These are phyloP conservation scores for Tor tambroides DNA, from an alignment of 2,113 vertebrate species.

Conservation along the genomic window DNA sequence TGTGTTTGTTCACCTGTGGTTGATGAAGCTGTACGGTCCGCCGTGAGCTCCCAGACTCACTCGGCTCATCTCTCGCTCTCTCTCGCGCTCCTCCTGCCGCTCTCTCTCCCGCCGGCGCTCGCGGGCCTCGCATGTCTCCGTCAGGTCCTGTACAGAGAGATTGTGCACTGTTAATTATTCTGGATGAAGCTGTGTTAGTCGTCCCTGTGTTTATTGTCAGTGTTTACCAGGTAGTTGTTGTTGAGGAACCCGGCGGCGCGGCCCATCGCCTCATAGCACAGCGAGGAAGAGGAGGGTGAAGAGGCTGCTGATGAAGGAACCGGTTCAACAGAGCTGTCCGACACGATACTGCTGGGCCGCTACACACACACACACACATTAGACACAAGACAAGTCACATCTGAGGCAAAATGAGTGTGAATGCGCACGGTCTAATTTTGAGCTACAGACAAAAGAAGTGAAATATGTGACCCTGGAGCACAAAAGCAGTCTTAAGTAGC, in stretches of 20 bases:
- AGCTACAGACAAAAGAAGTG: too few species aligned
- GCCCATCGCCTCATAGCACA: constrained; percentile 65
- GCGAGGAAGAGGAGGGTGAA: constrained; percentile 66
- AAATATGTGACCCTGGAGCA: too few species aligned
- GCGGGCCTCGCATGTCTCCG: constrained; percentile 94
- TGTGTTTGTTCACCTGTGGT: constrained; percentile 48
- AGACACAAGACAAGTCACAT: background rate
- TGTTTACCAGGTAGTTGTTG: constrained; percentile 70
- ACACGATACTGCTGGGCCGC: constrained; percentile 78
- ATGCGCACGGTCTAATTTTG: too few species aligned
- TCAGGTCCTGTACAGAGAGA: constrained; percentile 80
- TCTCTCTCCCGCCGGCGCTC: constrained; percentile 73
- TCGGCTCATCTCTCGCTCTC: background rate
- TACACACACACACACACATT: constrained; percentile 52
- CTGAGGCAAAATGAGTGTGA: too few species aligned
- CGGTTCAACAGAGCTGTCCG: constrained; percentile 79
- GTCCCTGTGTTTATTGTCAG: background rate
- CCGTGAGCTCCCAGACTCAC: constrained; percentile 37
- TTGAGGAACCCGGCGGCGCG: constrained; percentile 65
- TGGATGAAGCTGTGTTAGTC: background rate
- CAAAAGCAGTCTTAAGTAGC: too few species aligned
- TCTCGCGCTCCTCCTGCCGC: background rate
- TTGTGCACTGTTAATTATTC: background rate
- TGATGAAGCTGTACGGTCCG: constrained; percentile 58
- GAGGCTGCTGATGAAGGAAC: constrained; percentile 75